Conservation (phyloP, 2,888 invertebrate species). For the Plagiodera versicolora region DNA sequence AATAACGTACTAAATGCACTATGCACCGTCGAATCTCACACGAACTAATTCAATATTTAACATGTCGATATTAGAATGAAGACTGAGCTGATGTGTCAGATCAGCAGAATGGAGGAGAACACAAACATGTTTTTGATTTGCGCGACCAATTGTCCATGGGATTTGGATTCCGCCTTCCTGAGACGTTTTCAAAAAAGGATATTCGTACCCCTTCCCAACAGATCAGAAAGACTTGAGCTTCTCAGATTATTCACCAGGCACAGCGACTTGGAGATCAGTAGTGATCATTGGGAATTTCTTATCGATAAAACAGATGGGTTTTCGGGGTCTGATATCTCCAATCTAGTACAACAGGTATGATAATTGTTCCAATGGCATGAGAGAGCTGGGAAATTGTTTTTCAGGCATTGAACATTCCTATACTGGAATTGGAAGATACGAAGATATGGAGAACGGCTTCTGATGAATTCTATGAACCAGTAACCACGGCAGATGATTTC, state of each 20-base stretch:
- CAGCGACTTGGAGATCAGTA: conserved; percentile 33
- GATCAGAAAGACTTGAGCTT: conserved; percentile 43
- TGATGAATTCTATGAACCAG: conserved; percentile 43
- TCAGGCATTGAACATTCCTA: conserved; percentile 47
- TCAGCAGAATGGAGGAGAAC: conserved; percentile 51
- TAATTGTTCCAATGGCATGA: no score
- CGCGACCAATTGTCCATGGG: conserved; percentile 67
- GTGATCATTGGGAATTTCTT: conserved; percentile 28
- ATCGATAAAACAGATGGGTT: conserved; percentile 58
- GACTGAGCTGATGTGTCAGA: conserved; percentile 61
- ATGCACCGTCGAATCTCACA: no score
- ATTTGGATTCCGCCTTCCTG: conserved; percentile 62
- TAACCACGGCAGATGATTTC: conserved; percentile 28
- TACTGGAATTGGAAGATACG: conserved; percentile 55
- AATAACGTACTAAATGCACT: no score
- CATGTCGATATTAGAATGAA: conserved; percentile 52
- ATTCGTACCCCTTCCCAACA: conserved; percentile 58
- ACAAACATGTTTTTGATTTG: conserved; percentile 55
- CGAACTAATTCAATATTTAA: no score
- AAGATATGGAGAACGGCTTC: conserved; percentile 48
- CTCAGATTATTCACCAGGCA: conserved; percentile 43
- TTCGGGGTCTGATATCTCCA: conserved; percentile 60
- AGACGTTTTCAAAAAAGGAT: conserved; percentile 61
- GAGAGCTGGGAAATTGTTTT: no score
- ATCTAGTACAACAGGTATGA: conserved; percentile 47